Base-by-base conservation (phyloP, 1,140 invertebrate genomes). In the Lucilia sericata region DNA sequence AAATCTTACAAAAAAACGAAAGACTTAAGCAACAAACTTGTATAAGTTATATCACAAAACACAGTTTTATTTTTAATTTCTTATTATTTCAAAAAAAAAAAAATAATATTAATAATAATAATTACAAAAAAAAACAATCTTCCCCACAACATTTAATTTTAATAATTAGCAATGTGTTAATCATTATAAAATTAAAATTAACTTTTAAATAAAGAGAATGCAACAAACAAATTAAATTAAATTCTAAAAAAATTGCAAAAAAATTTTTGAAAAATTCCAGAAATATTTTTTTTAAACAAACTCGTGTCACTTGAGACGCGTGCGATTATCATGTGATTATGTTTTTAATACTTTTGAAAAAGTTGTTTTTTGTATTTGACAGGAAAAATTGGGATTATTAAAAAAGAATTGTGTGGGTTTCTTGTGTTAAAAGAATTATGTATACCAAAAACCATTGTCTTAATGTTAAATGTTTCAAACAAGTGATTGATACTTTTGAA, bases 11-110 rank as follows among this genome's bases (percentile, higher is more conserved):
- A 21, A 14, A 36, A 87, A 88, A 86, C 87, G 86, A 88, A 87
- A 88, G 87, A 88, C 87, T 88, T 88, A 86, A 85, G 87, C 86
- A 87, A 87, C 87, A 83, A 88, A 88, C 87, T 87, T 87, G 85
- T 14, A 19, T 42, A 55, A 55, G 51, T 55, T 14, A n/a, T n/a
- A 14, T 55, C 12, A 2, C 25, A 30, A 30, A 42, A 42, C 5
- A 42, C 42, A 42, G 42, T 42, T 42, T 42, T 42, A 42, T 42
- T 42, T 42, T 3, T 8, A 42, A 42, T 8, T 42, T 10, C 42
- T 30, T 30, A 30, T 30, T 30, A 30, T 30, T 30, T 30, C 25
- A 3, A 30, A 30, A 30, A 30, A 30, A 49, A n/a, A n/a, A 51
- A 10, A 51, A 51, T 51, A 51, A 13, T 51, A 7, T 51, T n/a